Evolutionary conservation across 2,888 invertebrate species (phyloP).

Genomic region (Cheilosia vulpina): DNA sequence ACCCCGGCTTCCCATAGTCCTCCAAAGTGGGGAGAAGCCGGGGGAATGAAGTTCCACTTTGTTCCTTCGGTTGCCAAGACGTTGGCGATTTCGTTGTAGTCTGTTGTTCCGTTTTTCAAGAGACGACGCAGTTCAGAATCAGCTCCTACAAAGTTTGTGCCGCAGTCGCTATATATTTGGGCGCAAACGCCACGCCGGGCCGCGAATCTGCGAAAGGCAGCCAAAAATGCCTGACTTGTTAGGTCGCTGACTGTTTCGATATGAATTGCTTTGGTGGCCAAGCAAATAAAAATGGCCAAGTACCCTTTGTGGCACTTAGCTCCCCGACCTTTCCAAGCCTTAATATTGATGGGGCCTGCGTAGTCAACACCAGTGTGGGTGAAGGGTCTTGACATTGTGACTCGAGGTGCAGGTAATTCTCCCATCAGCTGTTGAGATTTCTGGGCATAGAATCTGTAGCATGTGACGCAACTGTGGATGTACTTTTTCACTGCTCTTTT

Average conservation of each 20-base stretch:
- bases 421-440: not conserved
- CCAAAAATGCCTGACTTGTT: not conserved
- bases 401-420: not conserved
- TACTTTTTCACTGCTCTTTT: not conserved
- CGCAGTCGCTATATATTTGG: not conserved
- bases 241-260: not conserved
- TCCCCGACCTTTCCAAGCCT: no score
- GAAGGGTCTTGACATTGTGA: not conserved
- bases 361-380: no score
- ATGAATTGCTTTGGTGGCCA: not conserved
- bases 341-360: no score
- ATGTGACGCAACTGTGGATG: not conserved
- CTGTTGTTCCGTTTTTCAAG: not conserved
- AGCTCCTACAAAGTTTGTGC: not conserved
- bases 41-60: constrained; percentile 14
- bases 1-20: not conserved
- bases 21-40: not conserved
- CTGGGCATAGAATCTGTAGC: not conserved
- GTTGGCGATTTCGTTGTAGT: constrained; percentile 13
- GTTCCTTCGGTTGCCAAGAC: constrained; percentile 21
- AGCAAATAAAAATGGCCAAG: not conserved
- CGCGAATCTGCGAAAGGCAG: not conserved
- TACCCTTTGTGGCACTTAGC: no score
- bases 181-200: not conserved
- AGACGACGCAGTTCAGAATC: not conserved